Percentiles rank a stretch among this genome's conserved stretches.
Conservation (phyloP, 2,113 vertebrate genomes). For the Thamnaconus septentrionalis region DNA sequence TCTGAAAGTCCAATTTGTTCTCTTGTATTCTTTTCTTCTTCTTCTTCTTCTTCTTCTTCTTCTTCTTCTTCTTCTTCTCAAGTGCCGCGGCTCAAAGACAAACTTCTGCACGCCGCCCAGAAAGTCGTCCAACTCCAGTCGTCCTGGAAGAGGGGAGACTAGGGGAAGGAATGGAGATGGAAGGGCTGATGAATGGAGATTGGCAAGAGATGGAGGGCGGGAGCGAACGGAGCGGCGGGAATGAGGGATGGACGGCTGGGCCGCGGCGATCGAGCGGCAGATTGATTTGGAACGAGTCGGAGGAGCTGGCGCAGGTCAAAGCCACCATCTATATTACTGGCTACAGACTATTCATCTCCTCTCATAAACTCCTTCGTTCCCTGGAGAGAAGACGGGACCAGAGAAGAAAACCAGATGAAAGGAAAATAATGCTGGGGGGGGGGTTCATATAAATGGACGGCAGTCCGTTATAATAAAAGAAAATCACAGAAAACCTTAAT, state of each 20-base stretch:
- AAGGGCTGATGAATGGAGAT: slow-evolving; percentile 60
- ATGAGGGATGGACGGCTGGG: slow-evolving; percentile 54
- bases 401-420: not conserved
- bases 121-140: slow-evolving; percentile 27
- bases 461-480: too few relatives aligned
- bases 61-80: not conserved
- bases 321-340: slow-evolving; percentile 70
- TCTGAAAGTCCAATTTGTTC: slow-evolving; percentile 49
- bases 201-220: slow-evolving; percentile 27
- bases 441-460: too few relatives aligned
- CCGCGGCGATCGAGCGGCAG: slow-evolving; percentile 64
- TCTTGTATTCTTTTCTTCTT: slow-evolving; percentile 32
- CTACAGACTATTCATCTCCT: slow-evolving; percentile 65
- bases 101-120: slow-evolving; percentile 40
- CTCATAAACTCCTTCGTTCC: slow-evolving; percentile 31
- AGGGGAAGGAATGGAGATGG: slow-evolving; percentile 44
- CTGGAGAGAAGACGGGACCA: slow-evolving; percentile 18
- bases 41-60: too few relatives aligned
- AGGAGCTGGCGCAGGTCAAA: slow-evolving; percentile 67
- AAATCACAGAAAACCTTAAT: too few relatives aligned
- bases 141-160: slow-evolving; percentile 42
- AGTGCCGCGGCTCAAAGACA: slow-evolving; percentile 16
- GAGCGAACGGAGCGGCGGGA: slow-evolving; percentile 25
- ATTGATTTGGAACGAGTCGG: slow-evolving; percentile 75
- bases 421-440: too few relatives aligned